Evolutionary conservation across 2,888 invertebrate genomes (phyloP), one percentile per base, ranked within the genome.

Genomic region (Philopedon plagiatum): DNA sequence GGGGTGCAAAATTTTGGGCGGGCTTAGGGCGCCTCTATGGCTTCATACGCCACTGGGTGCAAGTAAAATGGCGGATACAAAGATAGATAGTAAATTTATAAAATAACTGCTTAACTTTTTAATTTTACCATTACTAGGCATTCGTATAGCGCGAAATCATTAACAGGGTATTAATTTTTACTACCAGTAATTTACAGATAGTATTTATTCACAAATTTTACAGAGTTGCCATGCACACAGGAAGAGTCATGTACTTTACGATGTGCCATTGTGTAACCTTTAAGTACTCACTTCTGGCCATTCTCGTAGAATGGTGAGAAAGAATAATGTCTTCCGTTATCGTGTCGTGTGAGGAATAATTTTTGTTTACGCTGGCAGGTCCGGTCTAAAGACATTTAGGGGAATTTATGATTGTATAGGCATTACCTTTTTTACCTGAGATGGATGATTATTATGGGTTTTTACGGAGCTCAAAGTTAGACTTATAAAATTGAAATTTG

Each of bases 261-360:
- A 21, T 37, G 19, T 65, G 29, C 41, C 26, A 34, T 49, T 39
- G 15, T 37, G 44, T 34, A 54, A 70, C 57, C 69, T 62, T 62
- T 62, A 70, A 63, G 32, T 34, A 41, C 41, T 41, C 32, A 62
- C 56, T 64, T 18, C 21, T 64, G 64, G 51, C 63, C 58, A 37
- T 64, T 57, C 70, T 34, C 56, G 19, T 63, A 64, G 56, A 64
- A 64, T 63, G 39, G 64, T 49, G 49, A 57, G 70, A 63, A 70
- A 70, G 70, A 70, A 64, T 70, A 70, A 70, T 70, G 64, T 64
- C 70, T 64, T 70, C 64, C 62, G 64, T 70, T 70, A 64, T 64
- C 11, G 37, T 32, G 49, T 64, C 58, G 70, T 64, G 70, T 54
- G 57, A 58, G 29, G 70, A 70, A 70, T 70, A 70, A 69, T 56